Evolutionary conservation across 2,888 invertebrate genomes (phyloP).

Genomic region (Amphipoea oculea): DNA sequence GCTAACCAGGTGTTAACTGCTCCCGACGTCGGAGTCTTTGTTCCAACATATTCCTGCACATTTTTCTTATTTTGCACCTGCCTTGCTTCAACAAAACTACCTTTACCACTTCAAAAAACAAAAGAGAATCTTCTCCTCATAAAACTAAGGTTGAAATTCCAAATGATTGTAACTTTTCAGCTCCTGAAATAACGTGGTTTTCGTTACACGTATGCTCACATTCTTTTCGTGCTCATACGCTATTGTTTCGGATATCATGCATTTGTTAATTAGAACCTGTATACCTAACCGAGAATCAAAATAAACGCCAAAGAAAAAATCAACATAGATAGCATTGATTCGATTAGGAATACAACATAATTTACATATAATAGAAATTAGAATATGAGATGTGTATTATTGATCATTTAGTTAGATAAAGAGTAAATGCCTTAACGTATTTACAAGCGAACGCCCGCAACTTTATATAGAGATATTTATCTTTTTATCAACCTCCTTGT

Average conservation of each 20-base stretch:
- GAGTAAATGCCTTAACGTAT: constrained; percentile 63
- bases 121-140: constrained; percentile 26
- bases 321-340: constrained; percentile 65
- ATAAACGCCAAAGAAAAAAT: constrained; percentile 67
- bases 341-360: constrained; percentile 58
- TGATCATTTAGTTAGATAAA: constrained; percentile 72
- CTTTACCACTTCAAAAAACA: constrained; percentile 9
- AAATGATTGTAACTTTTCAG: background rate
- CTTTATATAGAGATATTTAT: constrained; percentile 51
- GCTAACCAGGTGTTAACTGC: constrained; percentile 73
- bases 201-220: constrained; percentile 56
- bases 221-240: constrained; percentile 62
- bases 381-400: constrained; percentile 66
- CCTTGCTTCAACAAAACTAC: constrained; percentile 45
- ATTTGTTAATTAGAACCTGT: constrained; percentile 70
- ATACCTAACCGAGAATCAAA: constrained; percentile 49
- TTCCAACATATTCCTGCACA: constrained; percentile 66
- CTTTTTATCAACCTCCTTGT: constrained; percentile 42
- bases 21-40: constrained; percentile 68
- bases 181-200: constrained; percentile 11
- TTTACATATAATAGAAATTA: constrained; percentile 77
- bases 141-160: constrained; percentile 51
- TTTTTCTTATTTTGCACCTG: constrained; percentile 78
- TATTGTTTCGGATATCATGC: constrained; percentile 70
- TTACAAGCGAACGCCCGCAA: constrained; percentile 51